phyloP scores from a whole-genome alignment of 2,888 invertebrate species.

The Leptinotarsa peninsularis region DNA sequence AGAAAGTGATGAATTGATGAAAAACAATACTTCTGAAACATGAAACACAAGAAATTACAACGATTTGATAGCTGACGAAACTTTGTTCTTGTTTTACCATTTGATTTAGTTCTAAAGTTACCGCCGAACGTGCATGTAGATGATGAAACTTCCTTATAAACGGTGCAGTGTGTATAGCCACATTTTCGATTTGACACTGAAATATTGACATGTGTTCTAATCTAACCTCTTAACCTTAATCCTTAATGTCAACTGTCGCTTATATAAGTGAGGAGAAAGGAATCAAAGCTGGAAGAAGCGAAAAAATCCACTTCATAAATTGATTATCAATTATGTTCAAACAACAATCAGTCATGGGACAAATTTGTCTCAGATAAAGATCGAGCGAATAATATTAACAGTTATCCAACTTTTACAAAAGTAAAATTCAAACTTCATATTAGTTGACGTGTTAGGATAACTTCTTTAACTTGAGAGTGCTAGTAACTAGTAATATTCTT shows the following conservation, averaged over 20 bases:
- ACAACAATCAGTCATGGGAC: background rate
- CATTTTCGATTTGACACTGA: background rate
- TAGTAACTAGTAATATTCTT: constrained; percentile 6
- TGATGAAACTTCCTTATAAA: too few species aligned
- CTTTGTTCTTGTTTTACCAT: too few species aligned
- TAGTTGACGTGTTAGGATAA: constrained; percentile 1
- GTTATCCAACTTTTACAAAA: background rate
- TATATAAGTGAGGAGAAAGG: background rate
- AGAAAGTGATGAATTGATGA: too few species aligned
- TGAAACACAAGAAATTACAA: too few species aligned
- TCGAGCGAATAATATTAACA: background rate
- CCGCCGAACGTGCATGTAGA: too few species aligned
- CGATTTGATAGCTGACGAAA: too few species aligned
- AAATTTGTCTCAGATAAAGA: background rate
- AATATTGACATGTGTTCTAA: background rate
- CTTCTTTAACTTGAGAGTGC: background rate
- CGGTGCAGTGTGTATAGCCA: too few species aligned
- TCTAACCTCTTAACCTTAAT: background rate
- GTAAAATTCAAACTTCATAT: background rate
- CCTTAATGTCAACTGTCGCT: background rate
- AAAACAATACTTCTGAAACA: too few species aligned
- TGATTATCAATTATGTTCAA: constrained; percentile 7
- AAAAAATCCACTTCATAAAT: constrained; percentile 4
- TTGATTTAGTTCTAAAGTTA: too few species aligned
- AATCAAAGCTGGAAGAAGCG: constrained; percentile 4